phyloP scores from a whole-genome alignment of 2,888 invertebrate genomes.

The Aelia acuminata region DNA sequence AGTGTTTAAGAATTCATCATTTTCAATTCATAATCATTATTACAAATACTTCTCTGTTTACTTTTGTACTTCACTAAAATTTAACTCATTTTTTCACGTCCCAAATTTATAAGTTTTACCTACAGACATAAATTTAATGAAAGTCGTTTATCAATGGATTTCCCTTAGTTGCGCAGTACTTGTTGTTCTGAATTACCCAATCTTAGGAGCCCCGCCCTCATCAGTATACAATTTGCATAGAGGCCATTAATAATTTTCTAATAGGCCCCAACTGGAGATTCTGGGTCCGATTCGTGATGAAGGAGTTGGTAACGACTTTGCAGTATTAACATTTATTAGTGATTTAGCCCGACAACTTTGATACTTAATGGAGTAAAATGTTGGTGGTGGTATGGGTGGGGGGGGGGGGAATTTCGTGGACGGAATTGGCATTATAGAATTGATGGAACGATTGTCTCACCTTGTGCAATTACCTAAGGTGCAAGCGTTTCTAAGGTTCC shows the following conservation, averaged over 20 bases:
- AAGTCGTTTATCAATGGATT: background rate
- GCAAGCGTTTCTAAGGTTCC: too few relatives aligned
- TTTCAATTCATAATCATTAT: too few relatives aligned
- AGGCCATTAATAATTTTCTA: slow-evolving; percentile 38
- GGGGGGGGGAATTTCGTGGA: background rate
- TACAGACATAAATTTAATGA: too few relatives aligned
- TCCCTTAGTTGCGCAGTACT: background rate
- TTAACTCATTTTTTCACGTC: too few relatives aligned
- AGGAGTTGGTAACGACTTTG: slow-evolving; percentile 37
- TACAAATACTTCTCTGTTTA: too few relatives aligned
- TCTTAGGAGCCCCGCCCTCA: background rate
- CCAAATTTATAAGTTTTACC: too few relatives aligned
- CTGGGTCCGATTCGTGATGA: slow-evolving; percentile 22
- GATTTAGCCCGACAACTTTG: background rate
- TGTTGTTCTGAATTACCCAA: background rate
- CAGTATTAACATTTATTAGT: slow-evolving; percentile 30
- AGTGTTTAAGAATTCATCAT: too few relatives aligned
- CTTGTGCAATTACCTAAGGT: background rate
- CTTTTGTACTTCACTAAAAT: too few relatives aligned
- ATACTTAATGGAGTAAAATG: slow-evolving; percentile 17
- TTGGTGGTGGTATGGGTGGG: too few relatives aligned
- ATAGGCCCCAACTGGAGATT: slow-evolving; percentile 27
- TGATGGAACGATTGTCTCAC: background rate
- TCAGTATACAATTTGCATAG: slow-evolving; percentile 39
- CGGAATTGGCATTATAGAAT: background rate